Evolutionary conservation across 2,888 invertebrate genomes (phyloP).

Genomic region (Sinodicranocentrus sp.): DNA sequence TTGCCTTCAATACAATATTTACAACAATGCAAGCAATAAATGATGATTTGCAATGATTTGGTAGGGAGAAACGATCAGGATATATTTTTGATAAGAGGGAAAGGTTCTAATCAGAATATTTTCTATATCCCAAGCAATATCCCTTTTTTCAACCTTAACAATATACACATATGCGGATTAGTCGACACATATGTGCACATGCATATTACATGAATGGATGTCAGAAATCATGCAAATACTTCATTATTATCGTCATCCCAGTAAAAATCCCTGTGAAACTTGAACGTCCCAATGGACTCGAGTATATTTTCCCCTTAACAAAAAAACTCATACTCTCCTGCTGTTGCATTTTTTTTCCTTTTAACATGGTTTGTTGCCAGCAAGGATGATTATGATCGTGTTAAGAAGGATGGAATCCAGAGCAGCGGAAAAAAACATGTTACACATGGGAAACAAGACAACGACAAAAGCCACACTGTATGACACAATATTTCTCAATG

Average conservation of each 20-base stretch:
- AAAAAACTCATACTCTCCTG: conserved; percentile 13
- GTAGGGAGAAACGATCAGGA: background rate
- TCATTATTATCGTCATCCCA: conserved; percentile 39
- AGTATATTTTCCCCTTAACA: too few species aligned
- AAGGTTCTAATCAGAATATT: background rate
- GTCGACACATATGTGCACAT: conserved; percentile 26
- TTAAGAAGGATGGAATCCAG: too few species aligned
- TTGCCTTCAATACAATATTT: too few species aligned
- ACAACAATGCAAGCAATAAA: conserved; percentile 40
- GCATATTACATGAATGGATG: conserved; percentile 47
- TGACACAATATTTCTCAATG: too few species aligned
- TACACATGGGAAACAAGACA: too few species aligned
- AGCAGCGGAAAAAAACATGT: too few species aligned
- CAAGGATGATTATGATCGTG: too few species aligned
- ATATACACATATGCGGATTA: conserved; percentile 2
- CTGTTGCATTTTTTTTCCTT: conserved; percentile 22
- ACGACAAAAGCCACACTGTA: too few species aligned
- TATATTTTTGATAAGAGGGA: conserved; percentile 11
- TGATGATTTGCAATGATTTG: conserved; percentile 54
- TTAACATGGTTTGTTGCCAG: conserved; percentile 17
- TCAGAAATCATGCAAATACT: conserved; percentile 63
- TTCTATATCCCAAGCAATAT: background rate
- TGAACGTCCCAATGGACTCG: conserved; percentile 5
- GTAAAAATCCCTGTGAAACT: conserved; percentile 33
- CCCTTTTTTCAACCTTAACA: background rate